phyloP scores from a whole-genome alignment of 2,113 vertebrate genomes.

The Theristicus caerulescens region DNA sequence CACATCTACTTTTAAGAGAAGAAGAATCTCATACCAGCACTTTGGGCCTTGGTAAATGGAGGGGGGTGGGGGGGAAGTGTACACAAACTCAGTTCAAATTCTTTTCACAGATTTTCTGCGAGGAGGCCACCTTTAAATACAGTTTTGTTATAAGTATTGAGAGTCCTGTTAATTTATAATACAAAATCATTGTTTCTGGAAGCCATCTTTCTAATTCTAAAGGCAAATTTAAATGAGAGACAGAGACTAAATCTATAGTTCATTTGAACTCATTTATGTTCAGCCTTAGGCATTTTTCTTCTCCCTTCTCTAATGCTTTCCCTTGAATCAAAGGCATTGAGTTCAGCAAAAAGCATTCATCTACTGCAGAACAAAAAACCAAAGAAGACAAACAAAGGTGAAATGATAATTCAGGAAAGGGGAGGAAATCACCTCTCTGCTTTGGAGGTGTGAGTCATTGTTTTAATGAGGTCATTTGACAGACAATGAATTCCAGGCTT shows the following conservation, averaged over 20 bases:
- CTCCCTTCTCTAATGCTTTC: neutral
- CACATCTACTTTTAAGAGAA: neutral
- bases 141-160: neutral
- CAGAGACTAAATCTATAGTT: neutral
- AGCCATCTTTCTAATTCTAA: conserved; percentile 6
- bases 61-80: no score
- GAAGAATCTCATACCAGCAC: neutral
- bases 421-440: neutral
- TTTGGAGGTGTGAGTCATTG: neutral
- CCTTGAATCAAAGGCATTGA: neutral
- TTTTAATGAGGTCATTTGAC: conserved; percentile 39
- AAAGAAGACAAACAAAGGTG: neutral
- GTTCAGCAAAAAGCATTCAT: neutral
- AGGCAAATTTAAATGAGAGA: neutral
- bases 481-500: conserved; percentile 28
- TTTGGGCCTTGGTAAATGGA: neutral
- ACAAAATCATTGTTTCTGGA: neutral
- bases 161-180: neutral
- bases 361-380: neutral
- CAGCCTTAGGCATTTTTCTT: neutral
- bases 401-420: conserved; percentile 8
- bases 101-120: neutral
- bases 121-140: neutral
- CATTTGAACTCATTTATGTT: neutral
- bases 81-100: neutral